Base-by-base conservation (phyloP, 1,140 invertebrate species). In the Psilanteris sp. region DNA sequence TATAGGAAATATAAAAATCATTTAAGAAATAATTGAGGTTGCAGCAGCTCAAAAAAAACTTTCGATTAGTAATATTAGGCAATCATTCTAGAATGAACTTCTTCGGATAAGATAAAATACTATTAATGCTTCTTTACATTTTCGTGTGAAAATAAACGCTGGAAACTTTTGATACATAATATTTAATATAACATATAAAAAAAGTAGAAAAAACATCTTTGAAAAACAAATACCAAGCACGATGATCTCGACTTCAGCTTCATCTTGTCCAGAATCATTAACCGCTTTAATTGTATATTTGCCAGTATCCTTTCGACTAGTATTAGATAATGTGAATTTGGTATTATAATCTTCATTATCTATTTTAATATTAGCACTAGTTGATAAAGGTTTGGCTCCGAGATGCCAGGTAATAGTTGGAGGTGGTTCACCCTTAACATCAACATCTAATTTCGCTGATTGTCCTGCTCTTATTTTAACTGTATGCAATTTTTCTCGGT, bases 321-420 rank as follows among this genome's bases (percentile, higher is more conserved):
- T 94, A 55, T 96, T 93, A 10, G 92, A 92, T 34, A 99, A 88
- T 1, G 92, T 92, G 3, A 99, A 87, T 81, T 94, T 95, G 0
- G 97, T 97, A 75, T 96, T 95, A 79, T 98, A 97, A 79, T 98
- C 97, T 83, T 97, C 96, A 85, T 97, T 96, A 73, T 96, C 95
- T 50, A 98, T 93, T 81, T 92, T 96, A 15, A 90, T 81, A 46
- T 90, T 92, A 52, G 88, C 90, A 83, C 88, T 91, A 72, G 81
- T 91, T 73, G 92, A 89, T 3, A 95, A 76, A 26, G 91, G 90
- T 81, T 93, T 91, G 22, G 91, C 92, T 31, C 91, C 93, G 71
- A 97, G 93, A 22, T 91, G 92, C 98, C 98, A 99, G 8, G 92
- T 95, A 54, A 96, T 93, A 24, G 92, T 94, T 89, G 98, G 97